phyloP scores from a whole-genome alignment of 2,797 vertebrate genomes.

The Rachycentron canadum region DNA sequence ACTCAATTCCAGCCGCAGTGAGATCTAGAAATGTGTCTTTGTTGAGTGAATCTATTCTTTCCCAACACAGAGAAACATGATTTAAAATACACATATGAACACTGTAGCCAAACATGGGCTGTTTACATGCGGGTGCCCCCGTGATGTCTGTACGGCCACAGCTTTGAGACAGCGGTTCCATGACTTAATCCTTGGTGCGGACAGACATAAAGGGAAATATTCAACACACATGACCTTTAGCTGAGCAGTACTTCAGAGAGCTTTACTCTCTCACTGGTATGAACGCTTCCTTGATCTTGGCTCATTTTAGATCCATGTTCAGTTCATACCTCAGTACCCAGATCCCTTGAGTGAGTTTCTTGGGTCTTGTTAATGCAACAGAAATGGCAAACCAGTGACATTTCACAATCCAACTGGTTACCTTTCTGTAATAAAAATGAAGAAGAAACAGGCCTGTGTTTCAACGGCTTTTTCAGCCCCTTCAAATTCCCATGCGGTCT shows the following conservation, averaged over 20 bases:
- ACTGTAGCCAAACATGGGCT: constrained; percentile 16
- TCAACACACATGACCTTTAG: constrained; percentile 50
- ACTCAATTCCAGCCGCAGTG: constrained; percentile 27
- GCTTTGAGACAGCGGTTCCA: constrained; percentile 30
- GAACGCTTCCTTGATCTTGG: constrained; percentile 38
- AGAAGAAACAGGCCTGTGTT: constrained; percentile 16
- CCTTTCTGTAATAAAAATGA: constrained; percentile 28
- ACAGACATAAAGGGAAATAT: constrained; percentile 29
- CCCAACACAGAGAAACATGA: constrained; percentile 23
- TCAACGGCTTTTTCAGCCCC: neutral
- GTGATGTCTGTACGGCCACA: constrained; percentile 2
- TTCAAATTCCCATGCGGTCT: neutral
- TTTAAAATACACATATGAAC: constrained; percentile 26
- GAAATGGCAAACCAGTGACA: constrained; percentile 52
- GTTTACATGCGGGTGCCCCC: constrained; percentile 25
- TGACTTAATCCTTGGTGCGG: constrained; percentile 42
- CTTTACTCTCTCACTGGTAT: constrained; percentile 38
- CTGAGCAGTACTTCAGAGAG: constrained; percentile 27
- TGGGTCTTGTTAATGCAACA: constrained; percentile 46
- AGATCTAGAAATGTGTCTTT: constrained; percentile 32
- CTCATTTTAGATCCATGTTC: constrained; percentile 49
- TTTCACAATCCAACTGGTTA: constrained; percentile 44
- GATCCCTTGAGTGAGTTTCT: constrained; percentile 41
- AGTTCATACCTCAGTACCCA: constrained; percentile 28
- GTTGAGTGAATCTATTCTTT: constrained; percentile 44